Conservation (phyloP, 1,140 invertebrate species). For the Eriocheir sinensis region DNA sequence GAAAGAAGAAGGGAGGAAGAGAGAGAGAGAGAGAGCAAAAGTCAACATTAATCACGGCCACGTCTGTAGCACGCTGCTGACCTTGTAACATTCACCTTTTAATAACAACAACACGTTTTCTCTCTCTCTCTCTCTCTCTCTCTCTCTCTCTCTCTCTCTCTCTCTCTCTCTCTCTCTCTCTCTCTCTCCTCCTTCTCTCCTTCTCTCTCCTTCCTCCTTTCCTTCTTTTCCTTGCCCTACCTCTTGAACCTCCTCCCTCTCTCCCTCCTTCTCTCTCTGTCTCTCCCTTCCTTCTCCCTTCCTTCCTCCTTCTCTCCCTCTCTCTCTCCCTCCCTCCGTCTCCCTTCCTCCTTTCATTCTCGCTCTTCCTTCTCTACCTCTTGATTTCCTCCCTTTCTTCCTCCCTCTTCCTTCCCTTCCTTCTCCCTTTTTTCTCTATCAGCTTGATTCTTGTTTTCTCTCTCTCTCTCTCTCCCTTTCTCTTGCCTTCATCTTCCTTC, state of each 20-base stretch:
- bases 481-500: no score
- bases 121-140: neutral
- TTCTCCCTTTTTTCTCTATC: no score
- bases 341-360: neutral
- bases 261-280: neutral
- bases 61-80: neutral
- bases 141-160: no score
- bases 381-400: neutral
- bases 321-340: neutral
- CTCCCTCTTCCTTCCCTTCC: conserved; percentile 20
- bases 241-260: no score
- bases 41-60: neutral
- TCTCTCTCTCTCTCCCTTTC: neutral
- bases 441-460: neutral
- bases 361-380: neutral
- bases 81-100: neutral
- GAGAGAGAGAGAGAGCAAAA: neutral
- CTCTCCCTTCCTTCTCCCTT: neutral
- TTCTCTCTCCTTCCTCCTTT: neutral
- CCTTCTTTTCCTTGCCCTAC: neutral
- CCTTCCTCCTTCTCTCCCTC: no score
- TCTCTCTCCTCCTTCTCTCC: neutral
- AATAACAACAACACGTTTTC: conserved; percentile 25
- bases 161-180: no score
- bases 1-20: no score